Evolutionary conservation across 2,888 invertebrate species (phyloP).

Genomic region (Aphodius sticticus): DNA sequence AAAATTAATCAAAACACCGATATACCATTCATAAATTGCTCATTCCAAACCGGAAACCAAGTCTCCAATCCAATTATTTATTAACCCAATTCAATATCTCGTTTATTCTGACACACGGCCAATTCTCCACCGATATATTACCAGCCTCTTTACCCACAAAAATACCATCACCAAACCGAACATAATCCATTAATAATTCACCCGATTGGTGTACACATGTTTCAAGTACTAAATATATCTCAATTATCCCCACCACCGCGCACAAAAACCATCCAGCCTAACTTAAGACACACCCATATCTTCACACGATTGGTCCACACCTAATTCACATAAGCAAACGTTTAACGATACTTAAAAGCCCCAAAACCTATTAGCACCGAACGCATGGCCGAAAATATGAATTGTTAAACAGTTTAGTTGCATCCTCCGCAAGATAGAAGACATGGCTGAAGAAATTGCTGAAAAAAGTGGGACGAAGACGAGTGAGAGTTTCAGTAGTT

Average conservation of each 20-base stretch:
- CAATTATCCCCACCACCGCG: constrained; percentile 49
- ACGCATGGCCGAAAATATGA: not conserved
- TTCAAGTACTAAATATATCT: constrained; percentile 50
- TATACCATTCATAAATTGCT: constrained; percentile 7
- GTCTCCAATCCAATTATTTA: not conserved
- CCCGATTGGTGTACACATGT: constrained; percentile 40
- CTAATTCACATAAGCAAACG: constrained; percentile 37
- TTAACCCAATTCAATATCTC: constrained; percentile 8
- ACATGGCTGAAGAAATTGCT: not conserved
- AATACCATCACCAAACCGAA: constrained; percentile 25
- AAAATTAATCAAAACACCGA: not conserved
- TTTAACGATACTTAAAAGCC: constrained; percentile 40
- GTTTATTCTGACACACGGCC: constrained; percentile 29
- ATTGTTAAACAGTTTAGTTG: not conserved
- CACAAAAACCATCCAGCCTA: constrained; percentile 34
- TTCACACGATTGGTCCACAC: constrained; percentile 43
- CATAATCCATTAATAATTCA: constrained; percentile 30
- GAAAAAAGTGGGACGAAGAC: constrained; percentile 32
- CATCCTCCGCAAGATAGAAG: not conserved
- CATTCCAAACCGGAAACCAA: not conserved
- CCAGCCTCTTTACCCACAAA: constrained; percentile 17
- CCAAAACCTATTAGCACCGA: constrained; percentile 14
- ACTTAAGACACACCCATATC: constrained; percentile 27
- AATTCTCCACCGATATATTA: constrained; percentile 31
- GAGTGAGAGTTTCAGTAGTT: constrained; percentile 9